Base-by-base conservation (phyloP, 2,888 invertebrate species). In the Alviniconcha strummeri region DNA sequence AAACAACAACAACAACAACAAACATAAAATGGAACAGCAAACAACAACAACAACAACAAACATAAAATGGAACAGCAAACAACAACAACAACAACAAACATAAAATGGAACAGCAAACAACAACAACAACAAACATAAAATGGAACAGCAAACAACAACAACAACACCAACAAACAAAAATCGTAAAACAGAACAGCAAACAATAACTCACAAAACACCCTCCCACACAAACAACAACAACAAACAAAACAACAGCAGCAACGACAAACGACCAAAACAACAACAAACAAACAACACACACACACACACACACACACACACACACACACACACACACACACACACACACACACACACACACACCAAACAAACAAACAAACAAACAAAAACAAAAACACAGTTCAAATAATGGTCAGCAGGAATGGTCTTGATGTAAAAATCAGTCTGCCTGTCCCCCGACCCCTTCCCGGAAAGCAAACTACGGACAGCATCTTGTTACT, bases 331-430 rank as follows among this genome's bases (percentile, higher is more conserved):
- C 80, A 19, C 80, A 64, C 80, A 19, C 67, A 64, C 80, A 64
- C 79, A 56, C 79, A 56, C 79, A 56, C 79, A 52, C 79, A 52
- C 79, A 52, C 79, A 52, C 57, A 52, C 57, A 13, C 79, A 52
- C 79, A 52, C 60, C 64, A 64, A 2, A 64, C 9, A 9, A 1
- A 9, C 9, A 60, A 7, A 60, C 64, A 64, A 64, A 64, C 64
- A 1, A 9, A 13, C 64, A 64, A 9, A 64, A 64, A 64, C 64
- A 64, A 9, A 64, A 64, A 64, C 64, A n/a, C 57, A 17, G 11
- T 76, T 13, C 17, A 36, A 19, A 36, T 11, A 36, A 36, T 36
- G 3, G 36, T 36, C 36, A 36, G 36, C 36, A 36, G 36, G 36
- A 36, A 36, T 36, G 36, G 36, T 3, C 36, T 36, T 36, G 1